Conservation (phyloP, 1,140 invertebrate genomes). For the Helicoverpa armigera region DNA sequence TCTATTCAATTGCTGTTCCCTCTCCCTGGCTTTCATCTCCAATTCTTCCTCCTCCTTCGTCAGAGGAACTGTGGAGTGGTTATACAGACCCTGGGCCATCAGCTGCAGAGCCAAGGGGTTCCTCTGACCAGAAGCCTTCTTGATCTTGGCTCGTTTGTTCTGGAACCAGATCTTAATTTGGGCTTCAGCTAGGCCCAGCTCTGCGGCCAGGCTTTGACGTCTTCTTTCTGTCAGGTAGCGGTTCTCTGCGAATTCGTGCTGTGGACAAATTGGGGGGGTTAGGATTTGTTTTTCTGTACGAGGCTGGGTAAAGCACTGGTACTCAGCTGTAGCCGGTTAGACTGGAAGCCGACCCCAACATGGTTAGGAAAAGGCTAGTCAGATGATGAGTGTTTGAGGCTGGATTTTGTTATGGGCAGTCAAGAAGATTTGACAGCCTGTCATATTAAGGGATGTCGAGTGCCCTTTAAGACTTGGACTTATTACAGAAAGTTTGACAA, state of each 20-base stretch:
- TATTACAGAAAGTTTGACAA: no score
- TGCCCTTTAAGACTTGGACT: no score
- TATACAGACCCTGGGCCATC: conserved; percentile 97
- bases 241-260: conserved; percentile 97
- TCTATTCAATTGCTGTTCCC: conserved; percentile 73
- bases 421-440: no score
- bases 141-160: conserved; percentile 99
- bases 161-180: conserved; percentile 99
- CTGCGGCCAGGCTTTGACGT: conserved; percentile 95
- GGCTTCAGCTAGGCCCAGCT: conserved; percentile 97
- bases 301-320: no score
- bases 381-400: no score
- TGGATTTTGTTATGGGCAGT: no score
- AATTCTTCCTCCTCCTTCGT: conserved; percentile 93
- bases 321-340: no score
- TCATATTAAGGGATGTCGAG: no score
- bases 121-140: conserved; percentile 96
- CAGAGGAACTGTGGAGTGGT: conserved; percentile 90
- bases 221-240: conserved; percentile 98
- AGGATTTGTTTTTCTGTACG: no score
- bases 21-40: conserved; percentile 87
- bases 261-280: conserved; percentile 88
- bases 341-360: no score
- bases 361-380: no score
- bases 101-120: conserved; percentile 96